Percentiles rank a stretch among this genome's conserved stretches.
phyloP scores from a whole-genome alignment of 1,140 invertebrate genomes.

The Drosophila carrolli region DNA sequence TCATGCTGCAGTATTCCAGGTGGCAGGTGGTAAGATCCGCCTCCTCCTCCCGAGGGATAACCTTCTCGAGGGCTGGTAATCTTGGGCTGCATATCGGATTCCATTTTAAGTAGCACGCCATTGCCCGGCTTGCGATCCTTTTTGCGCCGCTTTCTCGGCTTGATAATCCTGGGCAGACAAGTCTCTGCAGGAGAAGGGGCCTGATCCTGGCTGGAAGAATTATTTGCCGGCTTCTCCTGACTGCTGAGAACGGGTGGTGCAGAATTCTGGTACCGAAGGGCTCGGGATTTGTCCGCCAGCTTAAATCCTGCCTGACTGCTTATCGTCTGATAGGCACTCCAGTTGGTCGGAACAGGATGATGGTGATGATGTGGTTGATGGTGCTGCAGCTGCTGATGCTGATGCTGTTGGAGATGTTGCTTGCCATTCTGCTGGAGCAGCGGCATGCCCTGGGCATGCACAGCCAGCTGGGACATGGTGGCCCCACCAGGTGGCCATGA shows the following conservation, averaged over 20 bases:
- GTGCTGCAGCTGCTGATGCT: conserved; percentile 65
- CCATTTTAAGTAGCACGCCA: conserved; percentile 71
- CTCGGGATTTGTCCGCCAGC: conserved; percentile 60
- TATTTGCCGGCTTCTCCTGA: conserved; percentile 45
- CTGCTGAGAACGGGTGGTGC: conserved; percentile 57
- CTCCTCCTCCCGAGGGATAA: neutral
- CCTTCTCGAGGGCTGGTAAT: conserved; percentile 21
- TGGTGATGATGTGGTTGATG: conserved; percentile 18
- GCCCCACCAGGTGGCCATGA: conserved; percentile 6
- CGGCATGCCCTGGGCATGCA: conserved; percentile 91
- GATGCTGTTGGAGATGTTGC: conserved; percentile 86
- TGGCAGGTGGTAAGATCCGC: conserved; percentile 19
- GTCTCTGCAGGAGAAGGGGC: conserved; percentile 87
- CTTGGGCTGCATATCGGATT: conserved; percentile 58
- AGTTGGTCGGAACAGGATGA: conserved; percentile 24
- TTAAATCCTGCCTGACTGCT: conserved; percentile 33
- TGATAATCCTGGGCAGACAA: conserved; percentile 93
- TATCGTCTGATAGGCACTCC: conserved; percentile 62
- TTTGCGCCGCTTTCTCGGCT: conserved; percentile 94
- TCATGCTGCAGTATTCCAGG: conserved; percentile 56
- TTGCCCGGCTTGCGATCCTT: conserved; percentile 90
- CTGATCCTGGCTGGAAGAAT: conserved; percentile 33
- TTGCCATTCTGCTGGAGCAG: conserved; percentile 86
- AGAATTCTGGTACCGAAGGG: conserved; percentile 74
- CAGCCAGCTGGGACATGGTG: conserved; percentile 87